Evolutionary conservation across 2,797 vertebrate genomes (phyloP).

Genomic region (Parotocinclus haroldoi): DNA sequence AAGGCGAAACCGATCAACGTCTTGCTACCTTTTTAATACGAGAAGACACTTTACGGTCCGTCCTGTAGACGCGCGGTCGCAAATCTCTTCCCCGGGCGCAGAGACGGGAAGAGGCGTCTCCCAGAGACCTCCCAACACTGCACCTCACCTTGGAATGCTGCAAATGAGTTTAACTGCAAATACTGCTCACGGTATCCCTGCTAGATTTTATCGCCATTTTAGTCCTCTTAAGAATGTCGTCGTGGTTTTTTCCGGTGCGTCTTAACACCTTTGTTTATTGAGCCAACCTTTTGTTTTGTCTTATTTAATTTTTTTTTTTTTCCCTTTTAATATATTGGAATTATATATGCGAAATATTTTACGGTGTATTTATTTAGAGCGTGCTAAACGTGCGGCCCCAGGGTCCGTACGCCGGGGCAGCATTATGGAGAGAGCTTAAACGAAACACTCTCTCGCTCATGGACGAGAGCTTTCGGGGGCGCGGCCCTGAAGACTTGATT

Average conservation of each 20-base stretch:
- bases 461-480: constrained; percentile 5
- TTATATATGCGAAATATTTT: constrained; percentile 78
- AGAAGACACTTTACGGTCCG: neutral
- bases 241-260: constrained; percentile 46
- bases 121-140: constrained; percentile 77
- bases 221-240: constrained; percentile 54
- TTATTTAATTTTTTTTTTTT: constrained; percentile 80
- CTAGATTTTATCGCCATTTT: constrained; percentile 78
- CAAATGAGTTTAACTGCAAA: constrained; percentile 82
- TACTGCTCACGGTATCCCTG: constrained; percentile 64
- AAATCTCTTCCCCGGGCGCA: constrained; percentile 60
- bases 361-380: constrained; percentile 80
- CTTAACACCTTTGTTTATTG: constrained; percentile 76
- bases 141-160: constrained; percentile 94
- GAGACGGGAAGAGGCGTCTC: constrained; percentile 64
- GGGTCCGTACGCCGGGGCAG: constrained; percentile 64
- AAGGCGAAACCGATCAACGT: too few species aligned
- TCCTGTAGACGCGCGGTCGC: too few species aligned
- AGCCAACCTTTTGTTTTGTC: constrained; percentile 77
- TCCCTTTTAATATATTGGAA: constrained; percentile 56
- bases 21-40: too few species aligned
- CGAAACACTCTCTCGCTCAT: neutral
- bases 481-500: neutral
- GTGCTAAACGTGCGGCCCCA: constrained; percentile 58
- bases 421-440: constrained; percentile 54